phyloP scores from a whole-genome alignment of 2,797 vertebrate species.

The Urosaurus nigricauda region DNA sequence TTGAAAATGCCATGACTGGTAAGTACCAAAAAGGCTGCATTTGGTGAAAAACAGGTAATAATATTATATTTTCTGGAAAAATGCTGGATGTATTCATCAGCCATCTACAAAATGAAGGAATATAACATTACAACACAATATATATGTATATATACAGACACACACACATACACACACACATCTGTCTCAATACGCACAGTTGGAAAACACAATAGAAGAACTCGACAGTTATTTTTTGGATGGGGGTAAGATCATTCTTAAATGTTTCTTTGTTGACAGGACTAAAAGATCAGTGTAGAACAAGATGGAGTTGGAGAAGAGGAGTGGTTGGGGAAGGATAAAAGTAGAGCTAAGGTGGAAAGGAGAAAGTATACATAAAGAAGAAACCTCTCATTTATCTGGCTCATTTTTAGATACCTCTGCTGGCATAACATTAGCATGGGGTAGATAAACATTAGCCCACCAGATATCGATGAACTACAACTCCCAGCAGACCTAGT shows the following conservation, averaged over 20 bases:
- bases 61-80: background rate
- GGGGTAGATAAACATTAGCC: too few species aligned
- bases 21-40: slow-evolving; percentile 8
- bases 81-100: slow-evolving; percentile 33
- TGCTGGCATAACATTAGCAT: background rate
- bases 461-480: too few species aligned
- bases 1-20: slow-evolving; percentile 23
- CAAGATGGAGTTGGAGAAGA: background rate
- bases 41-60: background rate
- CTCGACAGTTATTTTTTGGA: background rate
- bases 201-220: background rate
- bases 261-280: background rate
- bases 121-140: background rate
- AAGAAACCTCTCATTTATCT: background rate
- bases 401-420: background rate
- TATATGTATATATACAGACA: too few species aligned
- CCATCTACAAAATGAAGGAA: slow-evolving; percentile 11
- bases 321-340: background rate
- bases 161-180: too few species aligned
- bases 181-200: background rate
- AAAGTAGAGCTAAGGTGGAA: background rate
- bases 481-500: too few species aligned
- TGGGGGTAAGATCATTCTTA: background rate
- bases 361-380: too few species aligned
- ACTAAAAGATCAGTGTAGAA: background rate